phyloP scores from a whole-genome alignment of 1,140 invertebrate genomes.

The Trinorchestia longiramus region DNA sequence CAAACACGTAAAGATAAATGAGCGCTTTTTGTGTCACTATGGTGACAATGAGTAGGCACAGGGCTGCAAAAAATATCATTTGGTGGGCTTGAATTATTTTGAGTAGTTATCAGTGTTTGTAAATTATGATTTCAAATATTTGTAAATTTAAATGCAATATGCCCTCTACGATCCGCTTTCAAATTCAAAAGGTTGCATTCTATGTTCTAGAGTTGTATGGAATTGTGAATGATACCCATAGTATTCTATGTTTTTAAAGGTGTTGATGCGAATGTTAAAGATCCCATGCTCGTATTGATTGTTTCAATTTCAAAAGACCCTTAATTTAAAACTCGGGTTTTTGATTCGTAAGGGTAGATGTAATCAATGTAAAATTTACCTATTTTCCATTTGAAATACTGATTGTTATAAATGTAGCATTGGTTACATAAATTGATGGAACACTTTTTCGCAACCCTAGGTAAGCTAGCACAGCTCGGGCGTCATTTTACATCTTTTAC shows the following conservation, averaged over 20 bases:
- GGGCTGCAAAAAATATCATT: not conserved
- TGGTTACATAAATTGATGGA: too few species aligned
- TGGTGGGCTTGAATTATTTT: not conserved
- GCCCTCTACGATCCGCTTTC: not conserved
- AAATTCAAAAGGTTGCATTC: not conserved
- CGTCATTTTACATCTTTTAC: too few species aligned
- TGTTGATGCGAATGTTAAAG: not conserved
- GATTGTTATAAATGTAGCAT: too few species aligned
- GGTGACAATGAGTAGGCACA: not conserved
- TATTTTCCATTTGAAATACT: too few species aligned
- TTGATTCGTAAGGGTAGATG: not conserved
- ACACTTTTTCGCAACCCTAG: too few species aligned
- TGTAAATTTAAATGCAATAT: not conserved
- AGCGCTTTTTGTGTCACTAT: not conserved
- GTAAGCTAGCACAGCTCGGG: too few species aligned
- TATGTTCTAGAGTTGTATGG: not conserved
- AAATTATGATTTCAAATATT: not conserved
- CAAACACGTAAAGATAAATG: not conserved
- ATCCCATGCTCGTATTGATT: not conserved
- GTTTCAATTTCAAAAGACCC: not conserved
- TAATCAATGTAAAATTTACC: too few species aligned
- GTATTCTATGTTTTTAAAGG: not conserved
- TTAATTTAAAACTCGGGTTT: not conserved
- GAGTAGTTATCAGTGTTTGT: not conserved
- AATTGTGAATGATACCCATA: not conserved